phyloP scores from a whole-genome alignment of 2,888 invertebrate species.

The Seira ritae region DNA sequence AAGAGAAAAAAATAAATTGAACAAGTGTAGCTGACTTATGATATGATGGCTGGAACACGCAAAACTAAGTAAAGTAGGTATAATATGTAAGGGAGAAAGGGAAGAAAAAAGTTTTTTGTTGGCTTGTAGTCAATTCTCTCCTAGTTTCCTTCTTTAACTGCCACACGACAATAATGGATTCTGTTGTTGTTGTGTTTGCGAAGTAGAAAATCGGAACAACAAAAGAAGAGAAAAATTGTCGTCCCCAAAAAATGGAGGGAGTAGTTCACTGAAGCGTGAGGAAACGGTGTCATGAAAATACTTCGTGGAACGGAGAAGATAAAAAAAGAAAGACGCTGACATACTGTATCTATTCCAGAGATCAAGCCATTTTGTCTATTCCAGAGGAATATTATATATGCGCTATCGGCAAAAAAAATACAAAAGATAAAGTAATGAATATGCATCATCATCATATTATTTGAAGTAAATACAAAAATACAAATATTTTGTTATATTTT shows the following conservation, averaged over 20 bases:
- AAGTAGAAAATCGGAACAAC: conserved; percentile 39
- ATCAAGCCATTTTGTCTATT: no score
- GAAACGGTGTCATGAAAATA: conserved; percentile 12
- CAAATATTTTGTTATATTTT: no score
- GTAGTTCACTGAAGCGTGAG: neutral
- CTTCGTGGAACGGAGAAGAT: no score
- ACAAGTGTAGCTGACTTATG: conserved; percentile 41
- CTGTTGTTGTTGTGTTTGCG: conserved; percentile 31
- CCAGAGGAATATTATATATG: no score
- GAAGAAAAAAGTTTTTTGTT: conserved; percentile 29
- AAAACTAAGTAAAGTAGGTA: conserved; percentile 11
- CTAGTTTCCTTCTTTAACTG: neutral
- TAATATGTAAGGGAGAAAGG: neutral
- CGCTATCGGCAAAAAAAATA: no score
- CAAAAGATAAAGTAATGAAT: no score
- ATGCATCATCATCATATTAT: no score
- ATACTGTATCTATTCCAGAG: no score
- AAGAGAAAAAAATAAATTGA: conserved; percentile 8
- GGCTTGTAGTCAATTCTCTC: conserved; percentile 48
- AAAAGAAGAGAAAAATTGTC: neutral
- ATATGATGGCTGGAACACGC: conserved; percentile 25
- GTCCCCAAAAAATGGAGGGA: neutral
- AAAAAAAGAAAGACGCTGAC: no score
- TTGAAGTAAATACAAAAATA: no score
- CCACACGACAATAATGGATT: neutral